phyloP scores from a whole-genome alignment of 2,113 vertebrate genomes.

The Hemichromis elongatus region DNA sequence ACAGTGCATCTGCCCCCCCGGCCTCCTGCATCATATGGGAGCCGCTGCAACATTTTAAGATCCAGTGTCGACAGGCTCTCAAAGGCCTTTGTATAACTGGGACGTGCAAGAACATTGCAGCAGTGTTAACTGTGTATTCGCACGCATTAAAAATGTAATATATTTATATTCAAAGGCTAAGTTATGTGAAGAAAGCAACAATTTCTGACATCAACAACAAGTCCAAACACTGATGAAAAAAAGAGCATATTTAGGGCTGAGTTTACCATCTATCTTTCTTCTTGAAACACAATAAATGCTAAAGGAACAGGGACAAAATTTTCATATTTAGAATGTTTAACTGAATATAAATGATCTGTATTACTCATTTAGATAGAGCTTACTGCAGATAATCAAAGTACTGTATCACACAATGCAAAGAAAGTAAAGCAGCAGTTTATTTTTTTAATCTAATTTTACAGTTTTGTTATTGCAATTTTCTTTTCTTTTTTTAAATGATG shows the following conservation, averaged over 20 bases:
- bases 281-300: background rate
- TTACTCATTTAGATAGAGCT: background rate
- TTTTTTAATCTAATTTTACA: background rate
- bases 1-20: background rate
- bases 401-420: background rate
- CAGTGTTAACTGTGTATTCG: background rate
- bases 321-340: background rate
- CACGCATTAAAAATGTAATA: background rate
- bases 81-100: background rate
- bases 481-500: accelerated
- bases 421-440: background rate
- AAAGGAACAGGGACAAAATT: background rate
- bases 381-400: background rate
- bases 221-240: background rate
- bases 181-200: background rate
- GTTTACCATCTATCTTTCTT: background rate
- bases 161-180: background rate
- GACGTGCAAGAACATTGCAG: background rate
- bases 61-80: background rate
- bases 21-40: background rate
- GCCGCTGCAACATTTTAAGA: background rate
- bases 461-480: background rate
- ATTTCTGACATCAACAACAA: background rate
- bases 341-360: background rate
- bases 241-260: background rate